A percentile compares a stretch with the other conserved stretches of the same genome.
phyloP scores from a whole-genome alignment of 1,140 invertebrate species.

The Venturia canescens region DNA sequence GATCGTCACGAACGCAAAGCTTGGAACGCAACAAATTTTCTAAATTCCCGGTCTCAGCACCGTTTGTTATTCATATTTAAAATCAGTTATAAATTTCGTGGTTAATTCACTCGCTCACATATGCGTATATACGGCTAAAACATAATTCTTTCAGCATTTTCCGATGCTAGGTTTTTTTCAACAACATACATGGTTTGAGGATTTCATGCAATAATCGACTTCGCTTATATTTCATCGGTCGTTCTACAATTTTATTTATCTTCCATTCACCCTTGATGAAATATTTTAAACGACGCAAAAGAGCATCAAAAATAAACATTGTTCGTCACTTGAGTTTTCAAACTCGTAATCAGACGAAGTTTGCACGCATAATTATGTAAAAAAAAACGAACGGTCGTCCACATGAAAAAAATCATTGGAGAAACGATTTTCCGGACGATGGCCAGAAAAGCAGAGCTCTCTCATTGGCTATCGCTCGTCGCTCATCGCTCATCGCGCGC shows the following conservation, averaged over 20 bases:
- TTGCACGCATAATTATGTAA: constrained; percentile 15
- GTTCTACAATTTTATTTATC: constrained; percentile 18
- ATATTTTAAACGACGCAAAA: background rate
- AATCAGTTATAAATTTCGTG: background rate
- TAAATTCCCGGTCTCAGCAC: constrained; percentile 7
- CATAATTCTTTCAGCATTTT: background rate
- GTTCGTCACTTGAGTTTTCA: constrained; percentile 36
- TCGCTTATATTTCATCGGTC: background rate
- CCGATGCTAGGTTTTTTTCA: constrained; percentile 2
- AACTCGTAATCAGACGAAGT: constrained; percentile 9
- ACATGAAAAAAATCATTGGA: too few relatives aligned
- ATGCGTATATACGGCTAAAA: constrained; percentile 7
- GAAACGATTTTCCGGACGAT: too few relatives aligned
- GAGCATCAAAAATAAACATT: constrained; percentile 11
- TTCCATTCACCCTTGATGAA: background rate
- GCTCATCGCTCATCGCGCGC: too few relatives aligned
- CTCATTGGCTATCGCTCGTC: too few relatives aligned
- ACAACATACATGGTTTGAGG: background rate
- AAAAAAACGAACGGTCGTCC: background rate
- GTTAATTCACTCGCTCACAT: background rate
- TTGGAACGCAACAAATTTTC: constrained; percentile 4
- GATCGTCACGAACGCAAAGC: background rate
- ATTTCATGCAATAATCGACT: background rate
- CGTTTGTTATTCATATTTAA: constrained; percentile 14
- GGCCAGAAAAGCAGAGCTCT: too few relatives aligned